Evolutionary conservation across 2,888 invertebrate genomes (phyloP).

Genomic region (Troglohyphantes excavatus): DNA sequence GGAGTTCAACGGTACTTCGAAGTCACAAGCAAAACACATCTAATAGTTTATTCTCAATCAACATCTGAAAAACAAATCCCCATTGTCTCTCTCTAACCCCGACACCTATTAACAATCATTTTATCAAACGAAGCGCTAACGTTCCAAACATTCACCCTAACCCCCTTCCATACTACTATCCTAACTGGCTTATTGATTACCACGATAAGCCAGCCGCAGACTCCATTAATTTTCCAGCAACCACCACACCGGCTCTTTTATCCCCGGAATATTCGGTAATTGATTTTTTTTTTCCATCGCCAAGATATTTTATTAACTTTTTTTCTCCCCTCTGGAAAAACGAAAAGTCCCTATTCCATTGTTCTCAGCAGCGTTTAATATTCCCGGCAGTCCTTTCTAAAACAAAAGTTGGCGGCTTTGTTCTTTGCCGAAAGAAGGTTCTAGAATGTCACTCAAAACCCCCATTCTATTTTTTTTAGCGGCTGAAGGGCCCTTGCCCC

Average conservation of each 20-base stretch:
- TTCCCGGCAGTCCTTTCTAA: slow-evolving; percentile 17
- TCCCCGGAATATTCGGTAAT: slow-evolving; percentile 54
- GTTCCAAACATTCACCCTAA: not conserved
- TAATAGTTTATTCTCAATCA: not conserved
- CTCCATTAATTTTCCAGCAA: slow-evolving; percentile 60
- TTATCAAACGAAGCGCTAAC: slow-evolving; percentile 53
- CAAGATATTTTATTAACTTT: slow-evolving; percentile 59
- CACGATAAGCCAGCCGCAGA: not conserved
- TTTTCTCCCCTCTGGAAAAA: not conserved
- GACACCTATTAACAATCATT: slow-evolving; percentile 61
- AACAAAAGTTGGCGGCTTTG: slow-evolving; percentile 44
- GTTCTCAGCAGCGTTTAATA: slow-evolving; percentile 4
- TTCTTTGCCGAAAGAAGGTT: slow-evolving; percentile 31
- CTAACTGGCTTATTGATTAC: slow-evolving; percentile 55
- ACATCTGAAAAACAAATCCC: not conserved
- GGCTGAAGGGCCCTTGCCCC: slow-evolving; percentile 5
- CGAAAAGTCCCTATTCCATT: not conserved
- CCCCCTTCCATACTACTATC: not conserved
- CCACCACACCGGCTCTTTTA: not conserved
- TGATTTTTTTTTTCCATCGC: slow-evolving; percentile 54
- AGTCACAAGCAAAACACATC: not conserved
- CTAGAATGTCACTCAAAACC: slow-evolving; percentile 53
- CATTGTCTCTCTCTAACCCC: not conserved
- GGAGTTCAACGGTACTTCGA: too few species aligned
- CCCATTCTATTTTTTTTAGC: not conserved